Evolutionary conservation across 1,140 invertebrate genomes (phyloP).

Genomic region (Brachionus plicatilis): DNA sequence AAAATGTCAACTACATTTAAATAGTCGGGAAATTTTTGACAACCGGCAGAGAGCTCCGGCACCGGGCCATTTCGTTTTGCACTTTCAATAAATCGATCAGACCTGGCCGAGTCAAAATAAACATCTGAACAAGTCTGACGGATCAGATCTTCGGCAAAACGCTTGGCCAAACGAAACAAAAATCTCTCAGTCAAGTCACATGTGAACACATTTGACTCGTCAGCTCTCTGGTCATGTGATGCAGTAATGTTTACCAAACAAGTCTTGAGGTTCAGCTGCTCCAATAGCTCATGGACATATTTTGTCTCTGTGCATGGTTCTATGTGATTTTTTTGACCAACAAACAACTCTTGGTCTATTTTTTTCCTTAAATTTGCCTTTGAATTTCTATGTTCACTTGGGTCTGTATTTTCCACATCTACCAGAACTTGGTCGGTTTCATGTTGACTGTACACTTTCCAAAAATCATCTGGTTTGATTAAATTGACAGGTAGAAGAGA

Average conservation of each 20-base stretch:
- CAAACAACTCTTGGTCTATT: not conserved
- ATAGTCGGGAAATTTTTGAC: constrained; percentile 19
- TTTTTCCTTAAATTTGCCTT: not conserved
- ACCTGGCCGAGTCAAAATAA: not conserved
- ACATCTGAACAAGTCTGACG: constrained; percentile 24
- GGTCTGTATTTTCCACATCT: not conserved
- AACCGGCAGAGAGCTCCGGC: not conserved
- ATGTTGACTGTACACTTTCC: not conserved
- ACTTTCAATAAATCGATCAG: not conserved
- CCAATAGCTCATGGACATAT: not conserved
- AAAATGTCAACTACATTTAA: constrained; percentile 25
- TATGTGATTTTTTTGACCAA: not conserved
- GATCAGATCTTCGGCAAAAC: constrained; percentile 29
- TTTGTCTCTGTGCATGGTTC: not conserved
- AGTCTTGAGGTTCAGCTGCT: not conserved
- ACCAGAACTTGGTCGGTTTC: not conserved
- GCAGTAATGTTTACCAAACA: not conserved
- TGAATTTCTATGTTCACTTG: not conserved
- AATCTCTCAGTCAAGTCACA: constrained; percentile 27
- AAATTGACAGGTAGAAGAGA: not conserved
- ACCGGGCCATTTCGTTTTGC: not conserved
- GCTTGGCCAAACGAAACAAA: not conserved
- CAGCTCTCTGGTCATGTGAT: not conserved
- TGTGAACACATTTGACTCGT: constrained; percentile 10
- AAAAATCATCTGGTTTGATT: not conserved